Base-by-base conservation (phyloP, 2,888 invertebrate species). In the Entomobrya multifasciata region DNA sequence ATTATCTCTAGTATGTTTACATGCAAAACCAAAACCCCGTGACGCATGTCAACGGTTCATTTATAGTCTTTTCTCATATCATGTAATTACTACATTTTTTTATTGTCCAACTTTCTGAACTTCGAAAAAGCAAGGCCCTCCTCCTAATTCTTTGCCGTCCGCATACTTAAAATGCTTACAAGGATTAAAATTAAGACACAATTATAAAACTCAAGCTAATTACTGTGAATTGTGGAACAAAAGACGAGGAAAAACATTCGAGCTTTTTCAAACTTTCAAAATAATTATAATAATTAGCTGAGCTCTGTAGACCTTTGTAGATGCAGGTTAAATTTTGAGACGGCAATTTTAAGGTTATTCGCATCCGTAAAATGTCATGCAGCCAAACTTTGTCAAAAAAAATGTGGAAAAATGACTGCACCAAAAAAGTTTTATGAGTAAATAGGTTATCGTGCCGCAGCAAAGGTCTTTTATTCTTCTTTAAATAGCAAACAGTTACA, bases 361-460 rank as follows among this genome's bases (percentile, higher is more conserved):
- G 15, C 49, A 5, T 10, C n/a, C 49, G 49, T 49, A 49, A 15
- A 49, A 11, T 49, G 49, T 49, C 49, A 49, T 15, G 20, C 20
- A 55, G n/a, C n/a, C 20, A 55, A 4, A 13, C 55, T 4, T 22
- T 57, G 22, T 57, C 22, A 57, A 6, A 57, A 25, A 22, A 25
- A 25, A 13, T 6, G 36, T 4, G 8, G 8, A 36, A 36, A 36
- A 36, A 36, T 36, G 36, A 6, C n/a, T n/a, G n/a, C n/a, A n/a
- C n/a, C n/a, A n/a, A n/a, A n/a, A n/a, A n/a, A 41, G 20, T 65
- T 65, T 65, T 70, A 67, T 67, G 70, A 47, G 49, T 70, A 70
- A 44, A 27, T 70, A 70, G 70, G 70, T 70, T 70, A 70, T 27
- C 27, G 70, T 47, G 17, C 49, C 70, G 70, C 25, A 70, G 11